Evolutionary conservation across 2,797 vertebrate genomes (phyloP).

Genomic region (Acanthornis magna): DNA sequence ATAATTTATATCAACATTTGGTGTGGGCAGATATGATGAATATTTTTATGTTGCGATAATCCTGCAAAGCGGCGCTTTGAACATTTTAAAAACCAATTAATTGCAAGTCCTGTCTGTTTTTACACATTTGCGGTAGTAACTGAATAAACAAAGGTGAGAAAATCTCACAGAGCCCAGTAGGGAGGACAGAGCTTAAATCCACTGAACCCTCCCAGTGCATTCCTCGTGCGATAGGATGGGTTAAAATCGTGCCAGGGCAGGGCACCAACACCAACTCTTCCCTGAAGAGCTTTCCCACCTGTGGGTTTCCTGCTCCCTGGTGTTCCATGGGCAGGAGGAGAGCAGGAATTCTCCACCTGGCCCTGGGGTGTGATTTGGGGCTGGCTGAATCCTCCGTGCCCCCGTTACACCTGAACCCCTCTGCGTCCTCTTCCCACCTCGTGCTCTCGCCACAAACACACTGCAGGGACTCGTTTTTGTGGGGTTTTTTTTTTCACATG

Average conservation of each 20-base stretch:
- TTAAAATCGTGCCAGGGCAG: not conserved
- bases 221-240: not conserved
- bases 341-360: not conserved
- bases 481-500: not conserved
- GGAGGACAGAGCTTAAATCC: not conserved
- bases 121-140: not conserved
- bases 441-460: not conserved
- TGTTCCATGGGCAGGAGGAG: not conserved
- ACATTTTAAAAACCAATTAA: conserved; percentile 6
- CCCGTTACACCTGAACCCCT: not conserved
- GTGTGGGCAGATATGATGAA: conserved; percentile 46
- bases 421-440: not conserved
- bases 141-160: conserved; percentile 32
- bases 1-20: conserved; percentile 62
- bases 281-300: not conserved
- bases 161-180: not conserved
- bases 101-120: not conserved
- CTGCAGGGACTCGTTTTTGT: not conserved
- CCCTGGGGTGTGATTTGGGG: not conserved
- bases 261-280: not conserved
- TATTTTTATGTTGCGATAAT: conserved; percentile 32
- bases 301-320: not conserved
- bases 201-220: not conserved
- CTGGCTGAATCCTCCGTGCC: not conserved
- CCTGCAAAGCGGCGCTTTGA: not conserved